A percentile compares a stretch with the other conserved stretches of the same genome.
Evolutionary conservation across 1,140 invertebrate species (phyloP).

Genomic region (Drosophila lini): DNA sequence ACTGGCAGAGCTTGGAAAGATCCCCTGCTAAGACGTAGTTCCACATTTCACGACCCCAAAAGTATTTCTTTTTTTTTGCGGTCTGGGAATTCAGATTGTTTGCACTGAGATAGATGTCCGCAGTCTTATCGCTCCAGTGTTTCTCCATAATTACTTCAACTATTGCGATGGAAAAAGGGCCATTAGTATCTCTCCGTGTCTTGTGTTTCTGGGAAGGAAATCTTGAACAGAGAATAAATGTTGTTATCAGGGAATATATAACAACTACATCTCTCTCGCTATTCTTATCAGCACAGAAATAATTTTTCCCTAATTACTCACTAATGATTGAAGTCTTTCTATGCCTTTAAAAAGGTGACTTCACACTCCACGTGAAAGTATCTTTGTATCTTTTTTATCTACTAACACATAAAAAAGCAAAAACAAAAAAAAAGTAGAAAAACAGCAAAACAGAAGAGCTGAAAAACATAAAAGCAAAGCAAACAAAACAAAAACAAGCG

Average conservation of each 20-base stretch:
- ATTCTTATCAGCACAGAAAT: constrained; percentile 22
- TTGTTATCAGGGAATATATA: constrained; percentile 25
- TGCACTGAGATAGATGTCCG: constrained; percentile 20
- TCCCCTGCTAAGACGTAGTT: background rate
- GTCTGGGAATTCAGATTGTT: constrained; percentile 22
- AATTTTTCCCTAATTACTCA: constrained; percentile 31
- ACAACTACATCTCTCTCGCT: background rate
- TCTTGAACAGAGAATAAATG: background rate
- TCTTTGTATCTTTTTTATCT: constrained; percentile 35
- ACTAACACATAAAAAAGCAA: constrained; percentile 18
- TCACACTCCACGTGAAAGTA: constrained; percentile 28
- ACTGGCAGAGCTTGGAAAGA: background rate
- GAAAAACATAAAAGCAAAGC: constrained; percentile 30
- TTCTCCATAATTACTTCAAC: constrained; percentile 25
- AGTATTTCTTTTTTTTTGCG: background rate
- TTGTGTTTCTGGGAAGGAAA: background rate
- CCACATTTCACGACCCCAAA: constrained; percentile 16
- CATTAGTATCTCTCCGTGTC: background rate
- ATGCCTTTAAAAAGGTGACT: background rate
- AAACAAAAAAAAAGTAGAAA: background rate
- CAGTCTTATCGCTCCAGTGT: constrained; percentile 34
- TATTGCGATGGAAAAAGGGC: constrained; percentile 11
- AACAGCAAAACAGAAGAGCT: constrained; percentile 16
- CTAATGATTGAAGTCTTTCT: constrained; percentile 20
- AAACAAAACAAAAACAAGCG: constrained; percentile 34